A percentile compares a stretch with the other conserved stretches of the same genome.
phyloP scores from a whole-genome alignment of 1,140 invertebrate species.

The Trachymyrmex cornetzi region DNA sequence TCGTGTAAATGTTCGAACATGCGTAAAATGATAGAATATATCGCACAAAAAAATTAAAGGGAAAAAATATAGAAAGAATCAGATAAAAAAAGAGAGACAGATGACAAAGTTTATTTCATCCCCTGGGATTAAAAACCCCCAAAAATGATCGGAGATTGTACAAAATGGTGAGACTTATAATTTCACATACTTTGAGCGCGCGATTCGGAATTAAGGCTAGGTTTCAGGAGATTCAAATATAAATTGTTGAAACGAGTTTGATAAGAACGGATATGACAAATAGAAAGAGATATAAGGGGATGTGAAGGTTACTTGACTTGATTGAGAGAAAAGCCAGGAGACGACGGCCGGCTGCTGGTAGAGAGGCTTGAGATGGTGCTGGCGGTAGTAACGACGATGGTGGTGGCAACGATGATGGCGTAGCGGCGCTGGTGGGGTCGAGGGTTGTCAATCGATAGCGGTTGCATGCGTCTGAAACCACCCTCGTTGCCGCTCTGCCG shows the following conservation, averaged over 20 bases:
- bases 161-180: constrained; percentile 11
- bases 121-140: not conserved
- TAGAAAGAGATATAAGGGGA: constrained; percentile 36
- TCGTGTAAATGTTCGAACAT: not conserved
- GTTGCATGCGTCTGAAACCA: constrained; percentile 77
- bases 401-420: constrained; percentile 55
- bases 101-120: constrained; percentile 4
- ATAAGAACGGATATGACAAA: not conserved
- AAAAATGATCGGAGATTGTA: constrained; percentile 32
- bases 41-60: not conserved
- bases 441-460: constrained; percentile 80
- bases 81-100: not conserved
- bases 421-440: constrained; percentile 50
- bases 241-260: constrained; percentile 28
- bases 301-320: constrained; percentile 63
- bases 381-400: constrained; percentile 30
- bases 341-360: not conserved
- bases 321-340: constrained; percentile 73
- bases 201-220: constrained; percentile 2
- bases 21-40: not conserved
- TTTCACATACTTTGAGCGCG: constrained; percentile 1
- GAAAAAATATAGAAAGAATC: not conserved
- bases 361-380: constrained; percentile 36
- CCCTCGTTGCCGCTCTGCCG: constrained; percentile 57
- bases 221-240: not conserved